A percentile compares a stretch with the other conserved stretches of the same genome.
phyloP scores from a whole-genome alignment of 2,797 vertebrate species.

The Manis pentadactyla region DNA sequence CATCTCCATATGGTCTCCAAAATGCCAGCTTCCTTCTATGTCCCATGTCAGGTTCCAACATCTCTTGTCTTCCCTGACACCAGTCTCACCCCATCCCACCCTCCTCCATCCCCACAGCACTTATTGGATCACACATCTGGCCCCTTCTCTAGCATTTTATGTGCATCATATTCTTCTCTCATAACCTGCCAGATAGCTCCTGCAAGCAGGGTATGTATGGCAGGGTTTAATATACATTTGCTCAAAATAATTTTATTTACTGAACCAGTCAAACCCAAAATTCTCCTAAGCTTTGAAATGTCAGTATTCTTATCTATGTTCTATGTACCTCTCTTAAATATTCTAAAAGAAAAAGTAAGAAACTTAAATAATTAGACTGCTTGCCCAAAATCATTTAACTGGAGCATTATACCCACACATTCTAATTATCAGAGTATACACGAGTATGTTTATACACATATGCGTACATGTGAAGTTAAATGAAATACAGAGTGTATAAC shows the following conservation, averaged over 20 bases:
- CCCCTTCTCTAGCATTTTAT: no score
- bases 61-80: no score
- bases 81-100: background rate
- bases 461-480: background rate
- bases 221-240: background rate
- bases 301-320: background rate
- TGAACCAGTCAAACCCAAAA: background rate
- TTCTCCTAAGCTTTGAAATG: background rate
- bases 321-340: background rate
- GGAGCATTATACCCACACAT: background rate
- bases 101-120: background rate
- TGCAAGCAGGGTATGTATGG: background rate
- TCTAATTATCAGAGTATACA: background rate
- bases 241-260: background rate
- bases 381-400: background rate
- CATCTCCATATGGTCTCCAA: background rate
- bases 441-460: background rate
- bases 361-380: background rate
- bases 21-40: background rate
- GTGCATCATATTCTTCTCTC: background rate
- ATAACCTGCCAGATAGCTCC: background rate
- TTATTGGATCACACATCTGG: background rate
- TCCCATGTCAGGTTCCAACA: background rate
- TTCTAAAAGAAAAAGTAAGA: background rate
- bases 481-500: background rate